Evolutionary conservation across 2,797 vertebrate genomes (phyloP), one percentile per base, ranked within the genome.

Genomic region (Ispidina picta): DNA sequence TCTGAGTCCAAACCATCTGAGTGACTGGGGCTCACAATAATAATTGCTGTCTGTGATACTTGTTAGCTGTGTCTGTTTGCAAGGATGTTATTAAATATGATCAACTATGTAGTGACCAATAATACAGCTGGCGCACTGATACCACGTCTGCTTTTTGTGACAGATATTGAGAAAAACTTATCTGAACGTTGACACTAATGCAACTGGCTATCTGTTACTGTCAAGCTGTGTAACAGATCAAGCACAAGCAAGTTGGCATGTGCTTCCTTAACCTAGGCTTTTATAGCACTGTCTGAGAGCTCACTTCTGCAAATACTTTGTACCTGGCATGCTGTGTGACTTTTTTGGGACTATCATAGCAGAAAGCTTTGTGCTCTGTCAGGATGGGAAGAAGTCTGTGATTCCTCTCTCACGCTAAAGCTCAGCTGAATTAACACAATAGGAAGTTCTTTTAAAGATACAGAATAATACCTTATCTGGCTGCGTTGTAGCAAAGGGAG

Each of bases 161-260:
- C 94, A 94, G 93, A 51, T 96, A 94, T 48, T 82, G 93, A 91
- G 73, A 86, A 91, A 91, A 96, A 93, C 85, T 94, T 95, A 93
- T 94, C 94, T 78, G 78, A 93, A 86, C 88, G 26, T 76, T 95
- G 86, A 93, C 91, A 83, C 89, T 94, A 93, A 95, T 96, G 86
- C 93, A 93, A 19, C 84, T 59, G 73, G 86, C 85, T 95, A 84
- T 94, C 93, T 96, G 90, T 95, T 95, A 88, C 92, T 94, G 89
- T 95, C 94, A 92, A 89, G 79, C 90, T 94, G 90, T 88, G 86
- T 89, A 94, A 41, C 74, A 91, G 91, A 94, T 91, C 91, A 94
- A 88, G 90, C 82, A 93, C 88, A 88, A 96, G 76, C 71, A 77
- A 92, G 86, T 14, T 84, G 48, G 63, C 43, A 6, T 91, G 69